Percentiles rank a stretch among this genome's conserved stretches.
These are phyloP conservation scores for Rutpela maculata DNA, from an alignment of 2,888 invertebrate genomes.

Conservation along the genomic window DNA sequence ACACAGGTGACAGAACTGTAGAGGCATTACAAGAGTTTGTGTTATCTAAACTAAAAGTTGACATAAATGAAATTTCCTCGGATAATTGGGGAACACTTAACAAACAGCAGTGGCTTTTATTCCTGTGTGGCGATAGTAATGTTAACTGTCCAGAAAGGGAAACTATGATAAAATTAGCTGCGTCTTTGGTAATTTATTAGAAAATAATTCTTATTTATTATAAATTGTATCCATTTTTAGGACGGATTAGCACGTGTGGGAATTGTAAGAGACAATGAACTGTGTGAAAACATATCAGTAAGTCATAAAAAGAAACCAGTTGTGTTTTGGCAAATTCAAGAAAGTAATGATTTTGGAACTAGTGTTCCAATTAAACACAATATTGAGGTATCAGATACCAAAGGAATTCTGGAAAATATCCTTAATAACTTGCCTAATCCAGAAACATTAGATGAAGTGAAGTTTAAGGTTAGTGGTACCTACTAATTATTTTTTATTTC, in stretches of 20 bases:
- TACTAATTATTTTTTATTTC: too few species aligned
- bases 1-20: conserved; percentile 78
- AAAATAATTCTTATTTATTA: background rate
- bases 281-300: conserved; percentile 74
- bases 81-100: conserved; percentile 70
- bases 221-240: conserved; percentile 57
- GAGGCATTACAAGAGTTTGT: conserved; percentile 80
- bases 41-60: conserved; percentile 76
- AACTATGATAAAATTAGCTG: conserved; percentile 81
- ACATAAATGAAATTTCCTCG: conserved; percentile 71
- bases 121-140: conserved; percentile 77
- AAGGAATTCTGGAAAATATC: conserved; percentile 78
- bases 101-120: conserved; percentile 76
- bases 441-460: conserved; percentile 75
- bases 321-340: conserved; percentile 68
- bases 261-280: conserved; percentile 71
- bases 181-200: conserved; percentile 79
- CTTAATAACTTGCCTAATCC: conserved; percentile 79
- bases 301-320: conserved; percentile 64
- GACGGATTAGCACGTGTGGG: conserved; percentile 76
- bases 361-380: conserved; percentile 55
- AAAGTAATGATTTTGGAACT: conserved; percentile 42
- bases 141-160: conserved; percentile 76
- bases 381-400: conserved; percentile 72
- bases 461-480: conserved; percentile 77